A percentile compares a stretch with the other conserved stretches of the same genome.
Evolutionary conservation across 1,140 invertebrate genomes (phyloP).

Genomic region (Elymnias hypermnestra): DNA sequence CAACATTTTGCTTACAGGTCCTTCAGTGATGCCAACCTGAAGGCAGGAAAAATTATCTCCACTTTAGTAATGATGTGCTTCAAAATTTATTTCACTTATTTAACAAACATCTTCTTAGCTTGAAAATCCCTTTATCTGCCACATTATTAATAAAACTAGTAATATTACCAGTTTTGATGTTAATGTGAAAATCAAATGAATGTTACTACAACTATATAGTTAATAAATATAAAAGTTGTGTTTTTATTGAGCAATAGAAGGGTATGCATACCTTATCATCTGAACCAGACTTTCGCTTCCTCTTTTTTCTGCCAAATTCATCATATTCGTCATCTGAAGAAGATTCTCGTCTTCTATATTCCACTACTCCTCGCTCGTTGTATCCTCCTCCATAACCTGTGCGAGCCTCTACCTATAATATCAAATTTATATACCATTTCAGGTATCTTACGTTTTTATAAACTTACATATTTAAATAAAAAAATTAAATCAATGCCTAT

Average conservation of each 20-base stretch:
- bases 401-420: conserved; percentile 80
- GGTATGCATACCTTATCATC: conserved; percentile 46
- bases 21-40: conserved; percentile 75
- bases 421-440: too few relatives aligned
- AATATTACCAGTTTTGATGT: conserved; percentile 9
- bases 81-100: conserved; percentile 62
- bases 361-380: conserved; percentile 94
- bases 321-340: conserved; percentile 96
- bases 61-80: conserved; percentile 73
- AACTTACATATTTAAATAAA: neutral
- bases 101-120: conserved; percentile 69
- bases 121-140: conserved; percentile 59
- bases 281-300: conserved; percentile 51
- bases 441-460: too few relatives aligned
- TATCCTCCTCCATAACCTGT: conserved; percentile 92
- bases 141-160: conserved; percentile 30
- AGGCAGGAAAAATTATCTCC: conserved; percentile 76
- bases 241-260: too few relatives aligned
- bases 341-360: conserved; percentile 91
- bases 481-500: neutral
- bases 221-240: too few relatives aligned
- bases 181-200: conserved; percentile 14
- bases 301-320: conserved; percentile 95
- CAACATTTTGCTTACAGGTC: conserved; percentile 67
- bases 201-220: too few relatives aligned